Evolutionary conservation across 2,888 invertebrate genomes (phyloP).

Genomic region (Thymelicus sylvestris): DNA sequence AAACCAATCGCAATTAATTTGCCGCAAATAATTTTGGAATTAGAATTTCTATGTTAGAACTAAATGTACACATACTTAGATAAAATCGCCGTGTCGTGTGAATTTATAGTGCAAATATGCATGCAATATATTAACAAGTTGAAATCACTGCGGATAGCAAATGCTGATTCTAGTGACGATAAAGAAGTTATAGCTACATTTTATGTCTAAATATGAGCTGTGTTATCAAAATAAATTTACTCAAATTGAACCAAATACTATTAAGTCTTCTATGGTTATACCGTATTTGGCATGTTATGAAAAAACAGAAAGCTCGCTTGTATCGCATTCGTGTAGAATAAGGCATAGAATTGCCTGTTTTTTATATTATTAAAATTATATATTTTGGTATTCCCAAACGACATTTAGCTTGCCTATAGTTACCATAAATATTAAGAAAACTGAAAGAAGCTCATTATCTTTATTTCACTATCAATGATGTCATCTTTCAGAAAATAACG

Average conservation of each 20-base stretch:
- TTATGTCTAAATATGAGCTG: not conserved
- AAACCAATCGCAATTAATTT: not conserved
- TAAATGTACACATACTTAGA: conserved; percentile 12
- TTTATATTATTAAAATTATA: no score
- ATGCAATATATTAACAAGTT: conserved; percentile 1
- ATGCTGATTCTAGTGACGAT: conserved; percentile 1
- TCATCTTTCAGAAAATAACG: no score
- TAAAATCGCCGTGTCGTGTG: not conserved
- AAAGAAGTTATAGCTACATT: not conserved
- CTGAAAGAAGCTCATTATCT: no score
- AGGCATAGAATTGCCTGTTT: no score
- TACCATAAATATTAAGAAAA: no score
- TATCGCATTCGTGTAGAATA: no score
- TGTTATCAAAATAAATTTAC: not conserved
- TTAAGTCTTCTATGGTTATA: no score
- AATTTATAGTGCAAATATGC: conserved; percentile 10
- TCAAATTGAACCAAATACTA: not conserved
- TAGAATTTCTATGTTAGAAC: conserved; percentile 6
- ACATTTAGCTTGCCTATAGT: no score
- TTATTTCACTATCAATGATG: no score
- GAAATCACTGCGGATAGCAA: conserved; percentile 6
- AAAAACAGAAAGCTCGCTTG: no score
- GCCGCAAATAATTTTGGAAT: not conserved
- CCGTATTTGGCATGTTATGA: no score
- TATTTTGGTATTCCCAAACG: no score